Conservation (phyloP, 2,888 invertebrate species). For the Caenorhabditis sp. region DNA sequence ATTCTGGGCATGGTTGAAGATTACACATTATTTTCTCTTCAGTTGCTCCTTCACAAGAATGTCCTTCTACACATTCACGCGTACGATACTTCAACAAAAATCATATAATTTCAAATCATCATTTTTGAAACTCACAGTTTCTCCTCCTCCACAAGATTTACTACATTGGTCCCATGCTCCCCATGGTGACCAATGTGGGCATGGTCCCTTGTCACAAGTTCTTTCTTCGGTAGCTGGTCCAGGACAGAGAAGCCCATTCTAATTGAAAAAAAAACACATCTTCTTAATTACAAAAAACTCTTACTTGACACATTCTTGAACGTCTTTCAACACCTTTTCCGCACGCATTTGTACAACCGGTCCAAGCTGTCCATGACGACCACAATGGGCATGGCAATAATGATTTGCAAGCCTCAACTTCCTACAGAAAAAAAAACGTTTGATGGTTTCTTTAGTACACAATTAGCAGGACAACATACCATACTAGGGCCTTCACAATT, state of each 20-base stretch:
- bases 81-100: conserved; percentile 34
- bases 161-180: conserved; percentile 48
- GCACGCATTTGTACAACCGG: conserved; percentile 52
- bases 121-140: conserved; percentile 33
- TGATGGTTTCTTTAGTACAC: no score
- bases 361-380: conserved; percentile 56
- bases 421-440: conserved; percentile 19
- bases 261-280: background rate
- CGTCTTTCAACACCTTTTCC: conserved; percentile 53
- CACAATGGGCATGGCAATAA: conserved; percentile 49
- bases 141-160: conserved; percentile 52
- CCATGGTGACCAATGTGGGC: conserved; percentile 56
- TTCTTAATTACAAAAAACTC: background rate
- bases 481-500: conserved; percentile 55
- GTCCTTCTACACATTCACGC: conserved; percentile 51
- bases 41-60: conserved; percentile 44
- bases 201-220: conserved; percentile 49
- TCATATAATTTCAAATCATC: background rate
- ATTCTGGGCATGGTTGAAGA: conserved; percentile 53
- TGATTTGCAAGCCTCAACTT: conserved; percentile 48
- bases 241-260: conserved; percentile 57
- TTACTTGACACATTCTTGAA: conserved; percentile 48
- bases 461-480: no score
- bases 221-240: conserved; percentile 55
- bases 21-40: conserved; percentile 55